These are phyloP conservation scores for Hymenochirus boettgeri DNA, from an alignment of 2,113 vertebrate species.

Conservation along the genomic window DNA sequence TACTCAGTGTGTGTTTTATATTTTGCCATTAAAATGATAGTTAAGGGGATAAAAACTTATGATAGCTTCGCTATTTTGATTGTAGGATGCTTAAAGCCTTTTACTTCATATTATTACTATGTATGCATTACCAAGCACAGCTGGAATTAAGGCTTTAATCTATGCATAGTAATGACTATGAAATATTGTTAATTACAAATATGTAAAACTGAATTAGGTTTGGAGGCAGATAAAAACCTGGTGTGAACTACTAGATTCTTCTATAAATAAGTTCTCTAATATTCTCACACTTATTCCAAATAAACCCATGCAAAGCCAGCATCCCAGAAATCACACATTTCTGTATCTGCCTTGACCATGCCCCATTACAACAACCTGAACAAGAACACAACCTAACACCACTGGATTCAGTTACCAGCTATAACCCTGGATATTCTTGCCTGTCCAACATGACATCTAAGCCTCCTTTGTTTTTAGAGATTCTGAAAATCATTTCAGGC, in stretches of 20 bases:
- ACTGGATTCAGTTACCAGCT: too few species aligned
- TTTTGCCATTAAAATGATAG: neutral
- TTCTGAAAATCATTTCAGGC: too few species aligned
- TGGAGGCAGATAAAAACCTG: neutral
- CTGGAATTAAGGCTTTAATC: neutral
- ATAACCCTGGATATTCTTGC: too few species aligned
- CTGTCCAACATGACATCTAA: too few species aligned
- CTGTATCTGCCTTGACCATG: too few species aligned
- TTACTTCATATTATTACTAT: neutral
- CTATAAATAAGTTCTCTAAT: neutral
- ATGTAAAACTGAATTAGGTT: neutral
- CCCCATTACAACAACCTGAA: too few species aligned
- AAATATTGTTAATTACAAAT: slow-evolving; percentile 3
- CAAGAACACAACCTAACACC: too few species aligned
- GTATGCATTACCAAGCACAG: neutral
- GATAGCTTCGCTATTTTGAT: neutral
- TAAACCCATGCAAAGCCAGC: too few species aligned
- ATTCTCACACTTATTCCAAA: too few species aligned
- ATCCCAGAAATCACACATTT: too few species aligned
- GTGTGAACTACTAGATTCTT: neutral
- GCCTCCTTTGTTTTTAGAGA: too few species aligned
- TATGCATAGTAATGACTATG: neutral
- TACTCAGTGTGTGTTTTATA: neutral
- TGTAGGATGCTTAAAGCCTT: neutral
- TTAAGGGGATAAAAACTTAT: neutral